phyloP scores from a whole-genome alignment of 2,797 vertebrate species.

The Anisognathus igniventris region DNA sequence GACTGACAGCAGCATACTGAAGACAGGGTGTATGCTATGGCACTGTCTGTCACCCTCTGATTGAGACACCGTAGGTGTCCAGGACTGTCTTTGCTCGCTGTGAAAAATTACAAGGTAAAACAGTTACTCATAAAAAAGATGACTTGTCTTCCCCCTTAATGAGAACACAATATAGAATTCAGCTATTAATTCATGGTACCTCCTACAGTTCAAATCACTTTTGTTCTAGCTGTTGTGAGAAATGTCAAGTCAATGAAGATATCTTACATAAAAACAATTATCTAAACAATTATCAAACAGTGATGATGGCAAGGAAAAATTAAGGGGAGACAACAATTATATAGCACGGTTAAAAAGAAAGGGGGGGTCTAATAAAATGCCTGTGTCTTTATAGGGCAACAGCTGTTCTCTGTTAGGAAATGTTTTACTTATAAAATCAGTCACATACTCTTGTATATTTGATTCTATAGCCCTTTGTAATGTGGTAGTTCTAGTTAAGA shows the following conservation, averaged over 20 bases:
- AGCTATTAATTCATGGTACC: conserved; percentile 41
- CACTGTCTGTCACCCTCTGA: conserved; percentile 61
- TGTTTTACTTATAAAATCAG: background rate
- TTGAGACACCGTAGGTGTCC: conserved; percentile 66
- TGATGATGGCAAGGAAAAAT: background rate
- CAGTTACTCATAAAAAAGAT: conserved; percentile 58
- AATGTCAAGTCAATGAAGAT: conserved; percentile 17
- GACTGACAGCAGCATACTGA: conserved; percentile 70
- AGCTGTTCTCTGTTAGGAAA: background rate
- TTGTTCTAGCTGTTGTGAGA: conserved; percentile 29
- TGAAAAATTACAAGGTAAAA: conserved; percentile 68
- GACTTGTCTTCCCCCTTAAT: conserved; percentile 56
- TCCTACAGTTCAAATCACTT: conserved; percentile 32
- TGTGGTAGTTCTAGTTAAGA: background rate
- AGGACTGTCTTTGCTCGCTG: conserved; percentile 44
- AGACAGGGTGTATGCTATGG: conserved; percentile 57
- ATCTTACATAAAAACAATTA: background rate
- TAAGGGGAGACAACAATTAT: background rate
- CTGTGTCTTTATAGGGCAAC: background rate
- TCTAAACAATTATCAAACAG: background rate
- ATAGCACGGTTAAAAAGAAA: background rate
- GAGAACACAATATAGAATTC: conserved; percentile 51
- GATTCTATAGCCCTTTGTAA: background rate
- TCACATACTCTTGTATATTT: background rate
- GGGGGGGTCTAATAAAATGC: background rate